A percentile compares a stretch with the other conserved stretches of the same genome.
Evolutionary conservation across 53 echinoderm and acorn worm species (phyloP).

Genomic region (Temnopleurus reevesii): DNA sequence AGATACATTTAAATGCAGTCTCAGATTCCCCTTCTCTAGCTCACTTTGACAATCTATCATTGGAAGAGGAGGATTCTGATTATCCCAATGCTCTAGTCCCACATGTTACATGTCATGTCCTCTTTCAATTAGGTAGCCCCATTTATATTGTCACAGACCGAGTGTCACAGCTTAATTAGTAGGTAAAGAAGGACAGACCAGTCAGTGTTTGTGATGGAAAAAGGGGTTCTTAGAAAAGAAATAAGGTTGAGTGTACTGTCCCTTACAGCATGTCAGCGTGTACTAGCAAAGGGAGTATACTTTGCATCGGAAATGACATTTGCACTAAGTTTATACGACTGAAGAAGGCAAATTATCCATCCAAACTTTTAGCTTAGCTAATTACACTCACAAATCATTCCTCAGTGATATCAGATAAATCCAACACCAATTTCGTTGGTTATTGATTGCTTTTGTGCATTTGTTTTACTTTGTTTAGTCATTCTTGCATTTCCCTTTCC

Average conservation of each 20-base stretch:
- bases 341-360: too few relatives aligned
- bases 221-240: slow-evolving; percentile 1
- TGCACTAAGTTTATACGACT: too few relatives aligned
- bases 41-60: background rate
- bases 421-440: too few relatives aligned
- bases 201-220: background rate
- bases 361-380: too few relatives aligned
- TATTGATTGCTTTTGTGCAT: background rate
- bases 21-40: too few relatives aligned
- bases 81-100: background rate
- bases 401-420: background rate
- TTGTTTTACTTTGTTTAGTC: background rate
- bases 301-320: too few relatives aligned
- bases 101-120: background rate
- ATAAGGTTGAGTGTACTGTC: background rate
- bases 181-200: slow-evolving; percentile 23
- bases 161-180: slow-evolving; percentile 18
- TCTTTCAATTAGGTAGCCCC: background rate
- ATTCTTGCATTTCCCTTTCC: background rate
- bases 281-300: too few relatives aligned
- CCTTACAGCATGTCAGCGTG: background rate
- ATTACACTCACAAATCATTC: too few relatives aligned
- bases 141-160: background rate
- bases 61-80: background rate
- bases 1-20: too few relatives aligned